These are phyloP conservation scores for Lerista edwardsae DNA, from an alignment of 2,797 vertebrate species.

Conservation along the genomic window DNA sequence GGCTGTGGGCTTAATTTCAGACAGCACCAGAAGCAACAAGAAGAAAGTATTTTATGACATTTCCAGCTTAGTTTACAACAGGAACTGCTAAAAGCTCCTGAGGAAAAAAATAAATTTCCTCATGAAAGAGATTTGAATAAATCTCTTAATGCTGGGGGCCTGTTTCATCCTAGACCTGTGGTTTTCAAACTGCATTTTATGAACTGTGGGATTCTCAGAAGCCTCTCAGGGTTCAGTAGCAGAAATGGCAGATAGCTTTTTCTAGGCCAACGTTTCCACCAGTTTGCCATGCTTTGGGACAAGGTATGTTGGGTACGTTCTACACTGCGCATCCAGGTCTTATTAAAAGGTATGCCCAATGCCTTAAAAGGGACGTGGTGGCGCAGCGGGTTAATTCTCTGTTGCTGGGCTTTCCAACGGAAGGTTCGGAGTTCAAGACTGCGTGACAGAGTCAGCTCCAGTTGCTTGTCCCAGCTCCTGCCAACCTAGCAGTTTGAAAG, in stretches of 20 bases:
- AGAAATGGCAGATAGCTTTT: not conserved
- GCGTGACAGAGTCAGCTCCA: no score
- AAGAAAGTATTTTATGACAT: not conserved
- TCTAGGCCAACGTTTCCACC: no score
- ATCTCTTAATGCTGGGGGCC: not conserved
- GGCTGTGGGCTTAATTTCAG: not conserved
- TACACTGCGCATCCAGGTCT: not conserved
- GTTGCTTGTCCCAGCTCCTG: no score
- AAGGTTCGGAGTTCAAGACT: no score
- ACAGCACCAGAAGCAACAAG: not conserved
- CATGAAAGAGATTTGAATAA: not conserved
- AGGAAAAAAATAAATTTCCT: not conserved
- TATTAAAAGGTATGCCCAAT: not conserved
- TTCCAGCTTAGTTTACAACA: constrained; percentile 32
- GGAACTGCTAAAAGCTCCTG: constrained; percentile 9
- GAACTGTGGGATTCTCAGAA: not conserved
- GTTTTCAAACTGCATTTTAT: not conserved
- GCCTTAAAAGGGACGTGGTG: no score
- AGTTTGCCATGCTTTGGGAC: no score
- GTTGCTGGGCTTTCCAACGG: no score
- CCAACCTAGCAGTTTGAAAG: no score
- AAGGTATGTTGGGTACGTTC: no score
- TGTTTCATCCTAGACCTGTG: not conserved
- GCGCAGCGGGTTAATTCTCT: no score
- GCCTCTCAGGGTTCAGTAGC: not conserved